Percentiles rank a stretch among this genome's conserved stretches.
These are phyloP conservation scores for Autographa pulchrina DNA, from an alignment of 2,888 invertebrate genomes.

Conservation along the genomic window DNA sequence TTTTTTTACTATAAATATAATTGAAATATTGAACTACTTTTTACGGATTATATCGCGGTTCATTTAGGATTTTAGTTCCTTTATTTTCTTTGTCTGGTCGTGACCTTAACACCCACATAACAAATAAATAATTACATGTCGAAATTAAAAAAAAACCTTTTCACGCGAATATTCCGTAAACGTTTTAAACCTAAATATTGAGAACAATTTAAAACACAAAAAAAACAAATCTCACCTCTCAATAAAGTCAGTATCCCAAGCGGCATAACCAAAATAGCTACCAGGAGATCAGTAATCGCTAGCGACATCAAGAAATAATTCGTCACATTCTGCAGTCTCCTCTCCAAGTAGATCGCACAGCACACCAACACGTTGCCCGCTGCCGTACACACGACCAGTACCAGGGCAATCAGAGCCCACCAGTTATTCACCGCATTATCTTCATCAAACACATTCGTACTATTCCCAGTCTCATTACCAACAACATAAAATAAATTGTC, in stretches of 20 bases:
- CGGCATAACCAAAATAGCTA: conserved; percentile 98
- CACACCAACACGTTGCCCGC: conserved; percentile 98
- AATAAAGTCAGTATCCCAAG: conserved; percentile 95
- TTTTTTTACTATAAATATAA: no score
- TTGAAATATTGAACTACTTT: no score
- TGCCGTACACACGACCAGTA: conserved; percentile 95
- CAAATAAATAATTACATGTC: no score
- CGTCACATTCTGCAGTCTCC: conserved; percentile 98
- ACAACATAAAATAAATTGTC: conserved; percentile 46
- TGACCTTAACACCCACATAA: no score
- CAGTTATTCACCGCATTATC: conserved; percentile 90
- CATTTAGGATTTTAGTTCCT: no score
- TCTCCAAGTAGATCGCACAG: conserved; percentile 97
- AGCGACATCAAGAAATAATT: conserved; percentile 99
- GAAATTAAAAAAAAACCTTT: no score
- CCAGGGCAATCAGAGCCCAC: conserved; percentile 94
- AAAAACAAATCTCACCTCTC: conserved; percentile 90
- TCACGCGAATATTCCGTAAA: no score
- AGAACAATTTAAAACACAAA: not conserved
- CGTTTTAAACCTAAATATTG: no score
- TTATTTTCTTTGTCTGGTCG: no score
- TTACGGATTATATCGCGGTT: no score
- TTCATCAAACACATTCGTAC: conserved; percentile 59
- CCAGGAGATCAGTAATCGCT: conserved; percentile 98
- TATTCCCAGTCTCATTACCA: conserved; percentile 67